Evolutionary conservation across 2,888 invertebrate genomes (phyloP), one percentile per base, ranked within the genome.

Genomic region (Melanophora roralis): DNA sequence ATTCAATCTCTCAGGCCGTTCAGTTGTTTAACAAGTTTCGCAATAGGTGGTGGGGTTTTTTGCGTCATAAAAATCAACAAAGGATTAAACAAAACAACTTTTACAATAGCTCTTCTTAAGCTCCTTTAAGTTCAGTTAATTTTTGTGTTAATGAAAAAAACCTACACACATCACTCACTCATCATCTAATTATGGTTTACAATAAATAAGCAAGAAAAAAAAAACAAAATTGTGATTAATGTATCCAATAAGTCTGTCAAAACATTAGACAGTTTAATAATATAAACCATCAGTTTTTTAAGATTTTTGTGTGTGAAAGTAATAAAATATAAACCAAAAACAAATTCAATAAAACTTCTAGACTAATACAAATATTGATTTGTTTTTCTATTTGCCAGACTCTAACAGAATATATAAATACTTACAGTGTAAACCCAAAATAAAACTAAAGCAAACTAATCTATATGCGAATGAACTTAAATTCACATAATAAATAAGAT

Each of bases 211-310:
- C n/a, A n/a, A n/a, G n/a, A n/a, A n/a, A n/a, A n/a, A n/a, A n/a
- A n/a, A n/a, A n/a, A n/a, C n/a, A n/a, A 34, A 43, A 21, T 16
- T 43, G 11, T 49, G 45, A 57, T 73, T 65, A 65, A 65, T 73
- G 9, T 27, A 64, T 47, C 6, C 16, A 32, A 36, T 64, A 27
- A 49, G 23, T 23, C 40, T 60, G 59, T 69, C 59, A 49, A 14
- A 40, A 9, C n/a, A 40, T 12, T 36, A 59, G 23, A 14, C 5
- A n/a, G 1, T 55, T 72, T 45, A 16, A 34, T 23, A 45, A 12
- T 45, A 36, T 14, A 53, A 62, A 45, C 34, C 62, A 53, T 38
- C 34, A 53, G 72, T n/a, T n/a, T n/a, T n/a, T n/a, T n/a, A n/a
- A n/a, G n/a, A n/a, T n/a, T n/a, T n/a, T n/a, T n/a, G n/a, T 45